Base-by-base conservation (phyloP, 2,113 vertebrate genomes). In the Hippotragus niger region DNA sequence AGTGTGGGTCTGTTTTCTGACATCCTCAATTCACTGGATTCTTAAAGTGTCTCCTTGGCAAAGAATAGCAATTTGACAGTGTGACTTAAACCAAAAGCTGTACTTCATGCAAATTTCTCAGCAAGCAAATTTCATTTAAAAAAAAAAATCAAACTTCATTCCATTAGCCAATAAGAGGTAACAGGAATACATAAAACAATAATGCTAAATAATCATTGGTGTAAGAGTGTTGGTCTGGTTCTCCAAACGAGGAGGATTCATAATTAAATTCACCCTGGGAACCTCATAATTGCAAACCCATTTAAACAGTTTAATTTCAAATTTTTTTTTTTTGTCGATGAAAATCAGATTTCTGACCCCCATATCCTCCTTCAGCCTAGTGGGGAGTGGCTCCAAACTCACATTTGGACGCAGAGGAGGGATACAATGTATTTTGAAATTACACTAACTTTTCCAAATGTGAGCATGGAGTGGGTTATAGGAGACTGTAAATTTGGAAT, bases 281-380 rank as follows among this genome's bases (percentile, higher is more conserved):
- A 92, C 29, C 84, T 93, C 96, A 81, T 86, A 97, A 97, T 87
- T 96, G 96, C 95, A 98, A 97, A 60, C 62, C 95, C 94, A 97
- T 96, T 98, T 97, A 97, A 98, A 98, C 94, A 96, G 95, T 91
- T 98, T 97, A 92, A 92, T 98, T 98, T 98, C 96, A 23, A 95
- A 83, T 97, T 97, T 97, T 98, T 97, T 98, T 96, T 98, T 97
- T 95, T 91, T 88, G 91, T 92, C 94, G 97, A 95, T 96, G 95
- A 97, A 98, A 98, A 98, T 98, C 97, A 97, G 92, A 95, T 98
- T 98, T 78, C 64, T 57, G 71, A 40, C 67, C 58, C 91, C 84
- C 9, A 71, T n/a, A 16, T n/a, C 11, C 31, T 57, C 76, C 53
- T 67, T 83, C 52, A 60, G 45, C 52, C 83, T 91, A 95, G 83